These are phyloP conservation scores for Triplophysa tibetana DNA, from an alignment of 2,113 vertebrate species.

Conservation along the genomic window DNA sequence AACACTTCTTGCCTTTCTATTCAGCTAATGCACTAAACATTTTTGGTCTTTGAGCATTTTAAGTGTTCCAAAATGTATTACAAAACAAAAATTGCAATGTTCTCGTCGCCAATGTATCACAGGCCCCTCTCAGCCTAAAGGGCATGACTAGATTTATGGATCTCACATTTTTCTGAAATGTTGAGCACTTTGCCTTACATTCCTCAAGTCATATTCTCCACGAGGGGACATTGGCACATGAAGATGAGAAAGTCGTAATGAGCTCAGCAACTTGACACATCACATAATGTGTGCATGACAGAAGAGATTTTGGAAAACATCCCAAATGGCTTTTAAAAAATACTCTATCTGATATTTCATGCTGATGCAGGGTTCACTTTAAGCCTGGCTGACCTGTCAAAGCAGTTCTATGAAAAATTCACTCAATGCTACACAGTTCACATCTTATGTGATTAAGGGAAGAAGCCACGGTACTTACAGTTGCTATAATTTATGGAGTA, in stretches of 20 bases:
- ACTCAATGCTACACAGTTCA: not conserved
- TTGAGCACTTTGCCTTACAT: slow-evolving; percentile 23
- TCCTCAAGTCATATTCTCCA: slow-evolving; percentile 10
- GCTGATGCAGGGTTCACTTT: not conserved
- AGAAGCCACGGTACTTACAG: not conserved
- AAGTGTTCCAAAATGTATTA: not conserved
- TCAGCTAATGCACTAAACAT: not conserved
- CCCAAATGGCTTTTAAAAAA: not conserved
- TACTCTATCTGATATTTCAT: not conserved
- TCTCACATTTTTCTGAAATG: slow-evolving; percentile 4
- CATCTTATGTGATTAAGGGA: slow-evolving; percentile 11
- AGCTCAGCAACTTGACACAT: not conserved
- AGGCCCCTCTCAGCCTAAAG: slow-evolving; percentile 7
- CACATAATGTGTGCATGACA: not conserved
- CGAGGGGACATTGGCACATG: not conserved
- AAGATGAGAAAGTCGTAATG: not conserved
- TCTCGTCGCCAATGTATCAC: not conserved
- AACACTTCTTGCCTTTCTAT: not conserved
- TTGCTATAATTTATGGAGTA: not conserved
- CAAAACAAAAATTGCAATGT: slow-evolving; percentile 1
- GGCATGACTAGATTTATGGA: slow-evolving; percentile 11
- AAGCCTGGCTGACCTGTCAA: slow-evolving; percentile 16
- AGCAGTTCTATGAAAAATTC: not conserved
- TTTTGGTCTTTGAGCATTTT: not conserved
- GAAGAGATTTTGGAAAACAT: slow-evolving; percentile 15